Evolutionary conservation across 2,888 invertebrate species (phyloP).

Genomic region (Mesochorus sp.): DNA sequence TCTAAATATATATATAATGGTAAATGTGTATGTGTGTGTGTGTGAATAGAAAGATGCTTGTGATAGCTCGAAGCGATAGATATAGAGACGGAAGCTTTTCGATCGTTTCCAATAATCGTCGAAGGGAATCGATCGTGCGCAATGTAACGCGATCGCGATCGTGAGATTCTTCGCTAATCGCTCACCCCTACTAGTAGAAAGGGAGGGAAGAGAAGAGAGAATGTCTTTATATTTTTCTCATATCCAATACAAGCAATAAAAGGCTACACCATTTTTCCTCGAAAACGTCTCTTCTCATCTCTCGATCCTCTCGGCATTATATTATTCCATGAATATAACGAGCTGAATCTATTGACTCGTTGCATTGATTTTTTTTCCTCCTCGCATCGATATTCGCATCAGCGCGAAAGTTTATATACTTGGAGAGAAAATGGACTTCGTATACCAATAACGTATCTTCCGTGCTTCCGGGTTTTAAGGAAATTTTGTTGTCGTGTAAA

Average conservation of each 20-base stretch:
- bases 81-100: conserved; percentile 32
- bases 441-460: not conserved
- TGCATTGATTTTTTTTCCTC: not conserved
- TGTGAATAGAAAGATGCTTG: not conserved
- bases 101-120: conserved; percentile 58
- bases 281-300: not conserved
- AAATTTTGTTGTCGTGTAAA: too few species aligned
- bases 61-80: conserved; percentile 9
- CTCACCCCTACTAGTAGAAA: conserved; percentile 46
- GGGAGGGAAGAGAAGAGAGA: too few species aligned
- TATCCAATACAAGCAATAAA: not conserved
- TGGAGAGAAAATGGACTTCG: not conserved
- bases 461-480: conserved; percentile 5
- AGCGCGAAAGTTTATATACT: not conserved
- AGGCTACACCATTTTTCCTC: conserved; percentile 18
- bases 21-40: not conserved
- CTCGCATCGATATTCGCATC: not conserved
- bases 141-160: conserved; percentile 43
- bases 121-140: conserved; percentile 43
- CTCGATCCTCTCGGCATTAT: not conserved
- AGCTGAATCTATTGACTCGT: not conserved
- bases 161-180: conserved; percentile 58
- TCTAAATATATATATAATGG: conserved; percentile 1
- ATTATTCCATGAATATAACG: conserved; percentile 8
- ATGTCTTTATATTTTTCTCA: conserved; percentile 58